A percentile compares a stretch with the other conserved stretches of the same genome.
Conservation (phyloP, 2,113 vertebrate species). For the Amphilophus citrinellus region DNA sequence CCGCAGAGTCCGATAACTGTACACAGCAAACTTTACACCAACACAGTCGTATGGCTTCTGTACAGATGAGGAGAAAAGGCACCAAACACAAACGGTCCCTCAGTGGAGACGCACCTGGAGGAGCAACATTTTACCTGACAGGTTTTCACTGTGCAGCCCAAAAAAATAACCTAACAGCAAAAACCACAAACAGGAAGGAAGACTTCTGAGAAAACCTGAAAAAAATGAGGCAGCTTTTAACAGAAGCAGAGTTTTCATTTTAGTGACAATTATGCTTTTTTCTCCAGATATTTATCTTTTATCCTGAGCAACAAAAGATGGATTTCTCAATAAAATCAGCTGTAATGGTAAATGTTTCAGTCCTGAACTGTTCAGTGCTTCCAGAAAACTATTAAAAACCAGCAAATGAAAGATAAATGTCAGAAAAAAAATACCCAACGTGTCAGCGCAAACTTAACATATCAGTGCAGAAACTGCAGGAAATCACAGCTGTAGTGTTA, state of each 20-base stretch:
- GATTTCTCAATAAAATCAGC: neutral
- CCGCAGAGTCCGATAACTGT: neutral
- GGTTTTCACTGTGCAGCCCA: constrained; percentile 26
- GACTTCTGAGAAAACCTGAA: neutral
- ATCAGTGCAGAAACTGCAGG: no score
- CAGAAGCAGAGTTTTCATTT: neutral
- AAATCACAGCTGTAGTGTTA: no score
- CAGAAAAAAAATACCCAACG: no score
- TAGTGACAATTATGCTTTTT: neutral
- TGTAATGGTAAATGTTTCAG: no score
- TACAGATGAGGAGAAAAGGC: constrained; percentile 67
- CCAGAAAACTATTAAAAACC: no score
- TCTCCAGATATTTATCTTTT: neutral
- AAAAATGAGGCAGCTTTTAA: neutral
- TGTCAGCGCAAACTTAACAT: no score
- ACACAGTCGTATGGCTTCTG: constrained; percentile 52
- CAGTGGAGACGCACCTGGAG: neutral
- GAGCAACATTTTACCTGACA: neutral
- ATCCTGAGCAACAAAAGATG: no score
- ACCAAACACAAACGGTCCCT: constrained; percentile 24
- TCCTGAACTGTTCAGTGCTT: no score
- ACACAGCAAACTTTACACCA: neutral
- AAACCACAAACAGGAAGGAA: accelerated
- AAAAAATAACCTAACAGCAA: neutral
- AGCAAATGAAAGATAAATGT: no score